phyloP scores from a whole-genome alignment of 2,888 invertebrate genomes.

The Oeneis ivallda region DNA sequence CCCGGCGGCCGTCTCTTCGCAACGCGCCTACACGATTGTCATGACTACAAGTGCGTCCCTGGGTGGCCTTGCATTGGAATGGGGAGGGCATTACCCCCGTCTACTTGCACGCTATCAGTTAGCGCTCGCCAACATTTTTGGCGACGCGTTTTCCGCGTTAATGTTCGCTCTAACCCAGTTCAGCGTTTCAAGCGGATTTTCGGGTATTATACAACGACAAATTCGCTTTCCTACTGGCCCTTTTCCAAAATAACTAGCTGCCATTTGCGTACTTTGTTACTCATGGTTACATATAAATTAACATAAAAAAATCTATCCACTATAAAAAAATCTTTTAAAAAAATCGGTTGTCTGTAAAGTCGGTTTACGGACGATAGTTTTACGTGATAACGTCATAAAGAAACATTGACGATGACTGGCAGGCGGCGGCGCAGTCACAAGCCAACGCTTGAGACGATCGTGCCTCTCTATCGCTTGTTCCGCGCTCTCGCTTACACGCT shows the following conservation, averaged over 20 bases:
- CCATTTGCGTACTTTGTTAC: background rate
- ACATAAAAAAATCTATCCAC: too few relatives aligned
- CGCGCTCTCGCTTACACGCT: too few relatives aligned
- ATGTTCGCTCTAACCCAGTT: constrained; percentile 42
- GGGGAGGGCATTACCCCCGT: constrained; percentile 81
- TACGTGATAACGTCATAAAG: too few relatives aligned
- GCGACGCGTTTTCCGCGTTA: constrained; percentile 64
- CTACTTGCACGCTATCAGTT: constrained; percentile 73
- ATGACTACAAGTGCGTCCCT: constrained; percentile 79
- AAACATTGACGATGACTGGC: too few relatives aligned
- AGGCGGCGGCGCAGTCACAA: too few relatives aligned
- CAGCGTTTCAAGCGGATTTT: constrained; percentile 37
- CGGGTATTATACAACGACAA: constrained; percentile 27
- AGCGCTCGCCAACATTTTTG: constrained; percentile 68
- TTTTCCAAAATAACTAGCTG: constrained; percentile 10
- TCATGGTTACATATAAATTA: background rate
- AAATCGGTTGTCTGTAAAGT: too few relatives aligned
- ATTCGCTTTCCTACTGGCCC: constrained; percentile 24
- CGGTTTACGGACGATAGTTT: too few relatives aligned
- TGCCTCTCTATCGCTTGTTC: too few relatives aligned
- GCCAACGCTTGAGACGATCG: too few relatives aligned
- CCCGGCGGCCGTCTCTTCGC: constrained; percentile 65
- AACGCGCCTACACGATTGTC: constrained; percentile 71
- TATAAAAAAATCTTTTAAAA: too few relatives aligned
- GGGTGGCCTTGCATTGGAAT: constrained; percentile 81